Base-by-base conservation (phyloP, 2,888 invertebrate species). In the Lampropteryx suffumata region DNA sequence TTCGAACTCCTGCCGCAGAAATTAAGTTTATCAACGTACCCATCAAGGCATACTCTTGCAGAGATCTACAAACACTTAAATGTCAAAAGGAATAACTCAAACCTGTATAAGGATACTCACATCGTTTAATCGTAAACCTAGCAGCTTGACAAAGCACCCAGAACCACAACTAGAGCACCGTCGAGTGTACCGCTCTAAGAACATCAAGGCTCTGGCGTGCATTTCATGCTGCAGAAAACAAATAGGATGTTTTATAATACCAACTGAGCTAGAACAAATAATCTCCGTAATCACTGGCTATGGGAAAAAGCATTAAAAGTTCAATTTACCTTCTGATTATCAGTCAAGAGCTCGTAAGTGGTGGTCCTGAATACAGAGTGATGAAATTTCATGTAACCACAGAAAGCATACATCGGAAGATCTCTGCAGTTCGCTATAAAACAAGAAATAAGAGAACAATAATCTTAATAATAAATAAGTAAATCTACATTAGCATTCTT, bases 311-410 rank as follows among this genome's bases (percentile, higher is more conserved):
- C 10, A 10, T 11, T 26, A 17, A 9, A 5, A 17, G 12, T n/a
- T n/a, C n/a, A n/a, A 33, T 21, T 51, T 56, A 83, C 85, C 72
- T 93, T 93, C 63, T 93, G 93, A 56, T 81, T 88, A 55, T 93
- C 93, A 0, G 93, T 93, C 30, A 94, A 72, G 36, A 93, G 73
- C 51, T 92, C 91, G 61, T 94, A 94, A 3, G 92, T 92, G 0
- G 92, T 92, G 11, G 91, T 90, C 14, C 92, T 84, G 66, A 94
- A 93, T 47, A 90, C 69, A 0, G 90, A 71, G 54, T 92, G 87
- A 34, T 90, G 85, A 63, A 94, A 94, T 42, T 92, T 88, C 78
- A 94, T 88, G 61, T 91, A 91, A 2, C 92, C 92, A 59, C 94
- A 94, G 21, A 91, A 92, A 0, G 94, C 93, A 56, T 93, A 93